These are phyloP conservation scores for Neotoma lepida DNA, from an alignment of 2,113 vertebrate species.

Conservation along the genomic window DNA sequence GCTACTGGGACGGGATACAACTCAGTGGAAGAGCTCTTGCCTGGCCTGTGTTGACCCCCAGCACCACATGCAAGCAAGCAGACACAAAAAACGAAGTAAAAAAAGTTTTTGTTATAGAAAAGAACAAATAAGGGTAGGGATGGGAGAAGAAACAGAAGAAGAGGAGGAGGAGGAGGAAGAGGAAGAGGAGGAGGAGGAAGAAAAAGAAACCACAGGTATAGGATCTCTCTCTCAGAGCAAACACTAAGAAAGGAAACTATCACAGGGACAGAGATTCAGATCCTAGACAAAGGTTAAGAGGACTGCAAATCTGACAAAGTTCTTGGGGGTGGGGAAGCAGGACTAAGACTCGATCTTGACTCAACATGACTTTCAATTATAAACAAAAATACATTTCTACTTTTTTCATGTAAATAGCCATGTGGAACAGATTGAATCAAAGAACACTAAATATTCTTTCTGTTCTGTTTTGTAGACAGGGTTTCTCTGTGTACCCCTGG, in stretches of 20 bases:
- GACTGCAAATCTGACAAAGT: background rate
- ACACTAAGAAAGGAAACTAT: background rate
- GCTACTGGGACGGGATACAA: background rate
- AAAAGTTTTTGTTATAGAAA: background rate
- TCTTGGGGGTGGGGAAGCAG: background rate
- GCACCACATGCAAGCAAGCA: background rate
- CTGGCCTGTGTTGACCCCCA: background rate
- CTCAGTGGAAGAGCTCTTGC: background rate
- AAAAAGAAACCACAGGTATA: background rate
- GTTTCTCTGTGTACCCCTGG: background rate
- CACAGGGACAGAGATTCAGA: background rate
- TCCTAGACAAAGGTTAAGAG: background rate
- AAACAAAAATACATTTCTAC: background rate
- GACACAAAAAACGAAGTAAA: background rate
- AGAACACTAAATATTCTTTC: background rate
- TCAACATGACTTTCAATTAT: background rate
- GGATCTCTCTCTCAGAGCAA: background rate
- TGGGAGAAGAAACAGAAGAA: background rate
- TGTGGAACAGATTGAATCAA: conserved; percentile 27
- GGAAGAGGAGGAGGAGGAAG: too few relatives aligned
- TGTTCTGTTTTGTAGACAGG: background rate
- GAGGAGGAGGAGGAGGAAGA: too few relatives aligned
- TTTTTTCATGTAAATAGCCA: conserved; percentile 37
- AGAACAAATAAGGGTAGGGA: background rate
- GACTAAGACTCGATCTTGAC: background rate